These are phyloP conservation scores for Passer domesticus DNA, from an alignment of 2,113 vertebrate genomes.

Conservation along the genomic window DNA sequence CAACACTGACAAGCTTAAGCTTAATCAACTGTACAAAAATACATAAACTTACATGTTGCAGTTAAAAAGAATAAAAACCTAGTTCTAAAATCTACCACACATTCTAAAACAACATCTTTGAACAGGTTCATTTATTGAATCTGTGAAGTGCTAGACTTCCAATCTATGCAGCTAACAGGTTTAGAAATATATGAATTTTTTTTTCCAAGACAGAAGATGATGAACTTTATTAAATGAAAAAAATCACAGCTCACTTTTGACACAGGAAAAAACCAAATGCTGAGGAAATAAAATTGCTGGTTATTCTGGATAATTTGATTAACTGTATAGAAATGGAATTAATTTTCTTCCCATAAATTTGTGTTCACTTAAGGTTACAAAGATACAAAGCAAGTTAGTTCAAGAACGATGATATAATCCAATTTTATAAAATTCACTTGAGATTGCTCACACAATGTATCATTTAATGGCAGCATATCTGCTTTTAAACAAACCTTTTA, in stretches of 20 bases:
- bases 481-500: not conserved
- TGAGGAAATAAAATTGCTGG: not conserved
- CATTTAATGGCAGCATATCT: not conserved
- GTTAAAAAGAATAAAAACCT: not conserved
- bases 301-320: not conserved
- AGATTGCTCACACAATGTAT: not conserved
- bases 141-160: not conserved
- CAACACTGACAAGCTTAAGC: not conserved
- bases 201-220: not conserved
- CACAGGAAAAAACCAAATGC: not conserved
- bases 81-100: not conserved
- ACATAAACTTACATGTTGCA: rapidly evolving
- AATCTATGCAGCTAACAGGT: not conserved
- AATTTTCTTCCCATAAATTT: not conserved
- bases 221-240: not conserved
- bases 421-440: not conserved
- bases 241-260: not conserved
- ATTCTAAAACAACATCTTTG: not conserved
- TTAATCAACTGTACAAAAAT: not conserved
- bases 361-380: not conserved
- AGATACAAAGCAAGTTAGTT: not conserved
- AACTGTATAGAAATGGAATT: not conserved
- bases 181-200: not conserved
- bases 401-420: not conserved
- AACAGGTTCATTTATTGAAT: not conserved